Evolutionary conservation across 2,888 invertebrate species (phyloP).

Genomic region (Seira sanloemensis): DNA sequence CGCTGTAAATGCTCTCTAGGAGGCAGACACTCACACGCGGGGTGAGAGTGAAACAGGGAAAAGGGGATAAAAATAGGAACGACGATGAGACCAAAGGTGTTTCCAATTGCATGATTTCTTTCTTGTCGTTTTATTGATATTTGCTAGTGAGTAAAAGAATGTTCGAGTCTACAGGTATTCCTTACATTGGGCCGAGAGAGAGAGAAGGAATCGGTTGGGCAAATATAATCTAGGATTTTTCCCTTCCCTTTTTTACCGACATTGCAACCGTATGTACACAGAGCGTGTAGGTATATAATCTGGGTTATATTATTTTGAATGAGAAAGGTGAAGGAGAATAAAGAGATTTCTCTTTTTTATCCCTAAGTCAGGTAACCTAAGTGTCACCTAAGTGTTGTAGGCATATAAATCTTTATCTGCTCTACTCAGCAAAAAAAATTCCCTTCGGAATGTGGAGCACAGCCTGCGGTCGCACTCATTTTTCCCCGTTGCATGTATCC

Average conservation of each 20-base stretch:
- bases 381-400: constrained; percentile 61
- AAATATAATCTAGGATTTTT: constrained; percentile 1
- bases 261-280: neutral
- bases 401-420: constrained; percentile 61
- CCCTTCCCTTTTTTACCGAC: neutral
- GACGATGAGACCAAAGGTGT: constrained; percentile 19
- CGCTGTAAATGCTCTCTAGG: constrained; percentile 23
- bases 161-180: neutral
- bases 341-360: constrained; percentile 48
- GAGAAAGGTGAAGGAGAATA: constrained; percentile 28
- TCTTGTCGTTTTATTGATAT: constrained; percentile 7
- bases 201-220: neutral
- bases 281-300: neutral
- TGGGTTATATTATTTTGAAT: neutral
- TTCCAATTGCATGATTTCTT: constrained; percentile 45
- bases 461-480: constrained; percentile 61
- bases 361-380: constrained; percentile 48
- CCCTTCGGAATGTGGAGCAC: constrained; percentile 62
- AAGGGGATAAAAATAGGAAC: constrained; percentile 16
- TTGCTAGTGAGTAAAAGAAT: neutral
- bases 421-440: constrained; percentile 57
- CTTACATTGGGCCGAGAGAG: neutral
- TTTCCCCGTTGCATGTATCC: constrained; percentile 22
- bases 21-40: neutral
- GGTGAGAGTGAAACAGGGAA: constrained; percentile 25